Evolutionary conservation across 2,888 invertebrate species (phyloP), one percentile per base, ranked within the genome.

Genomic region (Phasia obesa): DNA sequence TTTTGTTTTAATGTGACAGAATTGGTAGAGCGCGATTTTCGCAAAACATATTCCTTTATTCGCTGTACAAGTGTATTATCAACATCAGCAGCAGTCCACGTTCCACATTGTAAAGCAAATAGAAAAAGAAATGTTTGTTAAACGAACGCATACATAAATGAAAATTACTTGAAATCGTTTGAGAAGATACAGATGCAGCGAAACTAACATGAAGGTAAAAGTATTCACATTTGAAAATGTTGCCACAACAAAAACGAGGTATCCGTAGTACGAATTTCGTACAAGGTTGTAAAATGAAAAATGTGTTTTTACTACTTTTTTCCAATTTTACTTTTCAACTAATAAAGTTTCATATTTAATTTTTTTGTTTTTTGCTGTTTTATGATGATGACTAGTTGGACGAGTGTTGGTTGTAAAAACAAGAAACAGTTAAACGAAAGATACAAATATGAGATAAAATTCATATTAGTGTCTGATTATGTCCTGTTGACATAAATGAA

Each of bases 91-190:
- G 57, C 31, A 27, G 47, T 70, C 5, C 35, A 60, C 76, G 86
- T 87, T 87, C 73, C 88, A 87, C 86, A 86, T 86, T 88, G 88
- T 88, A 87, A 87, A 87, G 84, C 86, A 87, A 87, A 87, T 87
- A 88, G 87, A 88, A 88, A 75, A 88, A 86, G 84, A 84, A 75
- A 80, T 78, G 44, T 78, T 74, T 67, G 65, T 67, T 75, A 84
- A 81, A 75, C 60, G 55, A n/a, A n/a, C n/a, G n/a, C n/a, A n/a
- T n/a, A n/a, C 86, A 86, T 85, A 86, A 87, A 85, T 86, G 85
- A 85, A 86, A 86, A 87, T 85, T 84, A 84, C 79, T 75, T 55
- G 17, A 75, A 71, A 71, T 83, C 53, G 71, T 64, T 65, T 51
- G 44, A 59, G 55, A 44, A 47, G 15, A 19, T 47, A 69, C n/a